Evolutionary conservation across 2,888 invertebrate species (phyloP), one percentile per base, ranked within the genome.

Genomic region (Drosophila peninsularis): DNA sequence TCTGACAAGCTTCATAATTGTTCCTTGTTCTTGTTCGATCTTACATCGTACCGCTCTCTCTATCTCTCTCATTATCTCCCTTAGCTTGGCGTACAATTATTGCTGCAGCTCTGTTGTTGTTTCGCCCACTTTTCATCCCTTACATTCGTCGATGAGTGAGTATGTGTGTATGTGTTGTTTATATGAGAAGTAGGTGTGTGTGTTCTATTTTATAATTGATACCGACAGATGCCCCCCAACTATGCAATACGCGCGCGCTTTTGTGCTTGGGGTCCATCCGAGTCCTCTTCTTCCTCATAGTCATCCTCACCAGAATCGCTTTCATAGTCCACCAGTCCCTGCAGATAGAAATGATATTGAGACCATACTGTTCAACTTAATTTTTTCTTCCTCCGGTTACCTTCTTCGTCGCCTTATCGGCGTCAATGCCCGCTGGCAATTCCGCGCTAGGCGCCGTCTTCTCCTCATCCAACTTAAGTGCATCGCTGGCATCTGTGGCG

Each of bases 221-320:
- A 81, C 70, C 67, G 69, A 60, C 66, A 69, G 37, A 36, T 54
- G 41, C 17, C 50, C 67, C 80, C 78, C 80, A 89, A 92, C 92
- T 93, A 93, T 92, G 88, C 92, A 73, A 92, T 78, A 75, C 93
- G 93, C 70, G 92, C 90, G 75, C 93, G 92, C 78, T 93, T 93
- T 85, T 91, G 90, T 87, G 91, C 89, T 71, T 92, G 92, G 67
- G 91, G 80, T 49, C 90, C 90, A 72, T 91, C 90, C 13, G 68
- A 62, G 36, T 92, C 92, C 36, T 96, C 95, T n/a, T 91, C 91
- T 52, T 91, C 91, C 55, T 90, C 82, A 74, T 97, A 97, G 69
- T 97, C 97, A 67, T 98, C 98, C 90, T 98, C 98, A 90, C 99
- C 98, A 0, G 98, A 98, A 93, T 99, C 98, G 63, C 97, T 98